Evolutionary conservation across 2,888 invertebrate genomes (phyloP).

Genomic region (Hoplodrina blanda): DNA sequence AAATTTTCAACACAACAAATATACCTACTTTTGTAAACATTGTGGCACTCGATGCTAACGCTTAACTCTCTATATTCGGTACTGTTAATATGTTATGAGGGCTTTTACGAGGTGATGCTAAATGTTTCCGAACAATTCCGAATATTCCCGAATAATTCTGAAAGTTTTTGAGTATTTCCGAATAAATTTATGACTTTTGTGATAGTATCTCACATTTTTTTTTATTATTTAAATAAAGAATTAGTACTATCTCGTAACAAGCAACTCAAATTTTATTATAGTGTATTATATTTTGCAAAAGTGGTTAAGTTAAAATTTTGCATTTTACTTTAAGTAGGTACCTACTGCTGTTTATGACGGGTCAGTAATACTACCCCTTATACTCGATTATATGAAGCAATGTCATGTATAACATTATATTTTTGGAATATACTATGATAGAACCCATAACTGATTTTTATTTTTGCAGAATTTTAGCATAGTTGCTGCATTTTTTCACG

Average conservation of each 20-base stretch:
- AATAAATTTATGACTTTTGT: too few species aligned
- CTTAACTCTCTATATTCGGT: conserved; percentile 51
- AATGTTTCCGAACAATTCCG: conserved; percentile 13
- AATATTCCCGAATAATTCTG: neutral
- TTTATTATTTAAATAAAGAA: neutral
- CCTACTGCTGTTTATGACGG: conserved; percentile 61
- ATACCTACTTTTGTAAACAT: conserved; percentile 56
- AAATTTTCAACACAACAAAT: conserved; percentile 59
- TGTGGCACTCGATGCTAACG: conserved; percentile 53
- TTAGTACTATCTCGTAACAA: conserved; percentile 42
- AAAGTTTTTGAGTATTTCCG: neutral
- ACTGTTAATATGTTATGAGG: conserved; percentile 43
- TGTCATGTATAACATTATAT: conserved; percentile 88
- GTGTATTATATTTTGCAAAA: conserved; percentile 62
- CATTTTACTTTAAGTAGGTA: conserved; percentile 61
- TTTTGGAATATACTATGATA: conserved; percentile 89
- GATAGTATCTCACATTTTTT: neutral
- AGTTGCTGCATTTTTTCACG: too few species aligned
- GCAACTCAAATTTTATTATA: conserved; percentile 37
- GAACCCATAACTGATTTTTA: conserved; percentile 71
- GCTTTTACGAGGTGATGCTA: conserved; percentile 47
- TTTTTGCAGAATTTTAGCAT: conserved; percentile 22
- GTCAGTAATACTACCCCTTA: conserved; percentile 56
- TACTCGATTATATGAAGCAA: conserved; percentile 78
- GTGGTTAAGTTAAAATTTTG: conserved; percentile 61